phyloP scores from a whole-genome alignment of 2,888 invertebrate genomes.

The Tachina lurida region DNA sequence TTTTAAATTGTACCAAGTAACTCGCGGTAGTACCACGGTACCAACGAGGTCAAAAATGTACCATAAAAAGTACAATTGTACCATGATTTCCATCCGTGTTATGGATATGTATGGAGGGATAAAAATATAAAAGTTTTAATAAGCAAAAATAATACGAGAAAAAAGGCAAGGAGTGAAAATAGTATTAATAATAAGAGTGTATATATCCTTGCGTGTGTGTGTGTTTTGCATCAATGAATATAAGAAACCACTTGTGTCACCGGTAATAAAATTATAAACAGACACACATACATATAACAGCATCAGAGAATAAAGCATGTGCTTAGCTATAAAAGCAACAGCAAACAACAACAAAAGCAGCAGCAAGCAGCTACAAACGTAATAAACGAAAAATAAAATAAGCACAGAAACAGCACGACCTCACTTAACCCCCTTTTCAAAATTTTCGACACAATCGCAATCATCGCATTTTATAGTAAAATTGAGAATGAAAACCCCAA shows the following conservation, averaged over 20 bases:
- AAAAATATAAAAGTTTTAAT: constrained; percentile 60
- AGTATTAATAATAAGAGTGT: neutral
- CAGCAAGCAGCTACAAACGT: constrained; percentile 61
- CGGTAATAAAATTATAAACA: constrained; percentile 62
- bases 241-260: constrained; percentile 69
- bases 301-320: constrained; percentile 42
- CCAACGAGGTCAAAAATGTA: too few relatives aligned
- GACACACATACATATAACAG: constrained; percentile 19
- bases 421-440: constrained; percentile 71
- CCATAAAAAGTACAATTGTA: too few relatives aligned
- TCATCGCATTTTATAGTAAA: constrained; percentile 54
- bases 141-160: constrained; percentile 38
- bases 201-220: neutral
- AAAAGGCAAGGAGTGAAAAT: constrained; percentile 16
- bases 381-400: constrained; percentile 68
- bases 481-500: constrained; percentile 55
- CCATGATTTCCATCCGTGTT: too few relatives aligned
- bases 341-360: constrained; percentile 39
- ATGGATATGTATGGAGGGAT: neutral
- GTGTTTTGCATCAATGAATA: neutral
- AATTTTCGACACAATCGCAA: constrained; percentile 44
- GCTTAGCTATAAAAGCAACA: constrained; percentile 42
- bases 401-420: constrained; percentile 67
- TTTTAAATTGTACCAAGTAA: too few relatives aligned
- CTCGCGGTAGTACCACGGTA: too few relatives aligned